phyloP scores from a whole-genome alignment of 2,888 invertebrate genomes.

The Acrobasis suavella region DNA sequence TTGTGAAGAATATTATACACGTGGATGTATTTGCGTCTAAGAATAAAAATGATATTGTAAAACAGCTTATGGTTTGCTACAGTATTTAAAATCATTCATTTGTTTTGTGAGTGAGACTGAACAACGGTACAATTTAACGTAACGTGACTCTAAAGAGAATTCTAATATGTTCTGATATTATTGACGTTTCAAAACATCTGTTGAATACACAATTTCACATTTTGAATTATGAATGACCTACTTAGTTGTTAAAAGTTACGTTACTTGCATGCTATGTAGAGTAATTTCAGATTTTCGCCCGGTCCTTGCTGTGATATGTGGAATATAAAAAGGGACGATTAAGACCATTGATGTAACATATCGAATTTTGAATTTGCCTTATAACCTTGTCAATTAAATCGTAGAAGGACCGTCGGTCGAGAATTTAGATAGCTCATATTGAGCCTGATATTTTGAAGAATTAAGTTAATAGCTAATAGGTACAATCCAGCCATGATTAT shows the following conservation, averaged over 20 bases:
- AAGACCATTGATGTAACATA: conserved; percentile 50
- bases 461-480: conserved; percentile 68
- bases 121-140: conserved; percentile 75
- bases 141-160: conserved; percentile 58
- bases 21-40: conserved; percentile 54
- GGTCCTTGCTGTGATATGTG: conserved; percentile 78
- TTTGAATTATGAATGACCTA: conserved; percentile 58
- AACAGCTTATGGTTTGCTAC: conserved; percentile 68
- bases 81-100: conserved; percentile 78
- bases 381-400: conserved; percentile 63
- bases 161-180: conserved; percentile 67
- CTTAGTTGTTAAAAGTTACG: conserved; percentile 65
- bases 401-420: conserved; percentile 69
- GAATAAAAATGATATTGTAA: conserved; percentile 48
- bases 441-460: conserved; percentile 74
- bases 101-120: conserved; percentile 79
- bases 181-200: conserved; percentile 42
- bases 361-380: conserved; percentile 61
- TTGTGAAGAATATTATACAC: conserved; percentile 53
- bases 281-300: conserved; percentile 79
- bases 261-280: conserved; percentile 76
- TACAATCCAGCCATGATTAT: conserved; percentile 72
- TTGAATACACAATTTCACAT: conserved; percentile 47
- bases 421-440: conserved; percentile 79
- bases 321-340: conserved; percentile 55